A percentile compares a stretch with the other conserved stretches of the same genome.
Evolutionary conservation across 2,888 invertebrate species (phyloP).

Genomic region (Tholera decimalis): DNA sequence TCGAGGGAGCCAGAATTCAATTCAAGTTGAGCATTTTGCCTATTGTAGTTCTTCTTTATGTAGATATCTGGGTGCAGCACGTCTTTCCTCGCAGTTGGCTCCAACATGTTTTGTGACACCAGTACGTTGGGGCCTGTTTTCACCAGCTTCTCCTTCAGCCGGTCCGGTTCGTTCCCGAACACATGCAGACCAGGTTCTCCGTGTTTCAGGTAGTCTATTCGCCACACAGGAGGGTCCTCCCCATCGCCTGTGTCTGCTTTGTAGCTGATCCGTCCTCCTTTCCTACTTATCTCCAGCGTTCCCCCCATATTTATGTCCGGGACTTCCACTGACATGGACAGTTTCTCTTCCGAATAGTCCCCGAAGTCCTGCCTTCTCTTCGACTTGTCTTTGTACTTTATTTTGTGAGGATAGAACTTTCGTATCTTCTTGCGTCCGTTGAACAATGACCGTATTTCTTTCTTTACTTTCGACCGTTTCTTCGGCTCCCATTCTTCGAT

Average conservation of each 20-base stretch:
- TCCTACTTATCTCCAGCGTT: slow-evolving; percentile 12
- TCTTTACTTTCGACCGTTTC: slow-evolving; percentile 57
- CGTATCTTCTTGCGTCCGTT: slow-evolving; percentile 79
- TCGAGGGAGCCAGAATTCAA: slow-evolving; percentile 69
- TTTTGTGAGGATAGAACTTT: slow-evolving; percentile 87
- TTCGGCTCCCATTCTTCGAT: slow-evolving; percentile 26
- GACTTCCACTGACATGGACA: slow-evolving; percentile 82
- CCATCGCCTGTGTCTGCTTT: slow-evolving; percentile 73
- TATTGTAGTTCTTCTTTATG: slow-evolving; percentile 80
- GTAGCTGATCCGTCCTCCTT: slow-evolving; percentile 65
- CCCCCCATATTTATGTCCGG: slow-evolving; percentile 68
- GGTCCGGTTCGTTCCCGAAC: slow-evolving; percentile 71
- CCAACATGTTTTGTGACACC: slow-evolving; percentile 71
- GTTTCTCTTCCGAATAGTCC: slow-evolving; percentile 79
- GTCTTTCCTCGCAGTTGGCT: slow-evolving; percentile 74
- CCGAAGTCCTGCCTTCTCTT: slow-evolving; percentile 66
- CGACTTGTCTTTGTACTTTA: slow-evolving; percentile 82
- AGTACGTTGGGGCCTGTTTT: slow-evolving; percentile 76
- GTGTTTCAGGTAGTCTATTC: slow-evolving; percentile 86
- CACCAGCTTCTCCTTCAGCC: slow-evolving; percentile 75
- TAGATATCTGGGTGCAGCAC: slow-evolving; percentile 84
- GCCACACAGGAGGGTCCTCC: slow-evolving; percentile 79
- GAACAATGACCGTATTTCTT: slow-evolving; percentile 69
- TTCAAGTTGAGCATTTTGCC: slow-evolving; percentile 65
- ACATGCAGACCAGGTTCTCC: slow-evolving; percentile 80